Base-by-base conservation (phyloP, 2,113 vertebrate species). In the Eublepharis macularius region DNA sequence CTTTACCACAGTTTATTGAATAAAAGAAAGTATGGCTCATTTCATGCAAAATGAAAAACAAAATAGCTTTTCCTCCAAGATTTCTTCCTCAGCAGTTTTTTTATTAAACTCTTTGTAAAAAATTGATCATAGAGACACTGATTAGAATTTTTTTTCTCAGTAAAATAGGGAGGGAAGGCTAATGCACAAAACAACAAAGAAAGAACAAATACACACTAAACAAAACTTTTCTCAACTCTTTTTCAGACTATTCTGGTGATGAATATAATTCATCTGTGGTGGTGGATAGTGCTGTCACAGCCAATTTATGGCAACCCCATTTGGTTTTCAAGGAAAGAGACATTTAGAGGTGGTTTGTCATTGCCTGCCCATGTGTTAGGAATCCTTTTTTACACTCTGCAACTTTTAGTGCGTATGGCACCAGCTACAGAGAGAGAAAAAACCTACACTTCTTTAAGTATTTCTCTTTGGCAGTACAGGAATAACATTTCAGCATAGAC, bases 1-100 rank as follows among this genome's bases (percentile, higher is more conserved):
- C 73, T 79, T 63, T 36, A 9, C 49, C 80, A 86, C 90, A 66
- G 39, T 85, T 72, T 79, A 63, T 79, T 66, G 76, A 49, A 65
- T 51, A 86, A 13, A 9, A 70, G 41, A 87, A 47, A 34, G 76
- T 19, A 69, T 60, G 76, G 14, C 32, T 87, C 78, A 81, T 21
- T 80, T 72, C 83, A 24, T 81, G 66, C 85, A 88, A 26, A 16
- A 43, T 51, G 32, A 5, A 14, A 26, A 17, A 57, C 19, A 12
- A 78, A 63, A 26, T 32, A 69, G 45, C 21, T 77, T 4, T 82
- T 73, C 86, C 73, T 72, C 54, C 85, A 69, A 9, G 85, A 5
- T 9, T 81, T 26, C 13, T 3, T 89, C 47, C 34, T 51, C 6
- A 43, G 41, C 34, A 51, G 75, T 81, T 87, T 86, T 36, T 79